Percentiles rank a stretch among this genome's conserved stretches.
Evolutionary conservation across 2,888 invertebrate species (phyloP).

Genomic region (Altica lythri): DNA sequence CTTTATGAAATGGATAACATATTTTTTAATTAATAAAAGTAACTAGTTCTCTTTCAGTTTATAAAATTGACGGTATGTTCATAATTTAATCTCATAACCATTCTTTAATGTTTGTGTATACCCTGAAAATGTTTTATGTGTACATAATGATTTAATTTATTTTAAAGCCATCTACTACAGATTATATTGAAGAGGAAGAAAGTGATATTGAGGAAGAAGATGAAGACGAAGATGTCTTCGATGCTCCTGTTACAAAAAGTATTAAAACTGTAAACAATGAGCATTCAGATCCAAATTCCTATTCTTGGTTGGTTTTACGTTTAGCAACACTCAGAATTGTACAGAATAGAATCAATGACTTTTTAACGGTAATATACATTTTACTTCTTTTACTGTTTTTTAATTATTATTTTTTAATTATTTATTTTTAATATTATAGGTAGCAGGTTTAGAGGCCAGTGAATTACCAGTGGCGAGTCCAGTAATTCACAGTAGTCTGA

Average conservation of each 20-base stretch:
- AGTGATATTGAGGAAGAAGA: slow-evolving; percentile 70
- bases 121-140: too few species aligned
- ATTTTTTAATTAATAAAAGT: too few species aligned
- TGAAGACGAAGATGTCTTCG: slow-evolving; percentile 84
- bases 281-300: slow-evolving; percentile 91
- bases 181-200: slow-evolving; percentile 74
- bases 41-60: too few species aligned
- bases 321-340: slow-evolving; percentile 85
- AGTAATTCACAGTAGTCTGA: slow-evolving; percentile 84
- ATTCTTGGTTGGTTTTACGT: slow-evolving; percentile 94
- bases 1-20: too few species aligned
- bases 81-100: too few species aligned
- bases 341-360: slow-evolving; percentile 82
- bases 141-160: not conserved
- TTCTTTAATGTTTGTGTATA: too few species aligned
- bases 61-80: too few species aligned
- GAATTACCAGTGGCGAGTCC: slow-evolving; percentile 95
- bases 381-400: not conserved
- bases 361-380: slow-evolving; percentile 62
- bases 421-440: slow-evolving; percentile 39
- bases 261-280: slow-evolving; percentile 71
- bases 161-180: slow-evolving; percentile 66
- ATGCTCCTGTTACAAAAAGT: slow-evolving; percentile 55
- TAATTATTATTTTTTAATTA: slow-evolving; percentile 7
- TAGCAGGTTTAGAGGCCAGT: slow-evolving; percentile 55